Percentiles rank a stretch among this genome's conserved stretches.
Evolutionary conservation across 37 sponge, comb jelly and placozoan species (phyloP).

Genomic region (Halichondria panicea): DNA sequence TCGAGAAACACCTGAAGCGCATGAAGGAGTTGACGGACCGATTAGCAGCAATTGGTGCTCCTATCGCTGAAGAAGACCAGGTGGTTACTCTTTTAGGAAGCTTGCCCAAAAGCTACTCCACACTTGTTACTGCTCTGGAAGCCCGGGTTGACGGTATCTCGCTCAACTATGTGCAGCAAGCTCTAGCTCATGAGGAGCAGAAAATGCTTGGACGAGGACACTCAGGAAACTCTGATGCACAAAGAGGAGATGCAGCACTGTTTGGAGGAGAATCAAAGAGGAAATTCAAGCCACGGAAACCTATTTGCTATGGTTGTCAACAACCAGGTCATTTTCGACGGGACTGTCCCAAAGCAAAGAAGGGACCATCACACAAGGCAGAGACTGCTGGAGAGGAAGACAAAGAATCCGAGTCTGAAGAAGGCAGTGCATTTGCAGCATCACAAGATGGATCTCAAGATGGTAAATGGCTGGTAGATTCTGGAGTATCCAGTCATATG

Average conservation of each 20-base stretch:
- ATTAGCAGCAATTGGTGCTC: conserved; percentile 48
- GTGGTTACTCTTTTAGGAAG: conserved; percentile 43
- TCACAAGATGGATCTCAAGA: not conserved
- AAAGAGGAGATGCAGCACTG: conserved; percentile 25
- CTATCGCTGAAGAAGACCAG: conserved; percentile 38
- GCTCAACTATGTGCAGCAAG: conserved; percentile 35
- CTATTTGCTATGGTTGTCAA: conserved; percentile 16
- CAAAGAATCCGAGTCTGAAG: not conserved
- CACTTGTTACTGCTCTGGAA: conserved; percentile 52
- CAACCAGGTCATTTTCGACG: conserved; percentile 37
- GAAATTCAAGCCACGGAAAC: conserved; percentile 11
- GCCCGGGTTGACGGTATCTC: conserved; percentile 39
- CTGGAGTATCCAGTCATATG: conserved; percentile 53
- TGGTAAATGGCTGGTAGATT: conserved; percentile 45
- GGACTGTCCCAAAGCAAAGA: conserved; percentile 5
- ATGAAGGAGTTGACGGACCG: conserved; percentile 64
- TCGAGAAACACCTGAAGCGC: conserved; percentile 50
- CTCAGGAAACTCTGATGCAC: no score
- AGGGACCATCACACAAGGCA: conserved; percentile 17
- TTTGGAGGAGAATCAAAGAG: conserved; percentile 13
- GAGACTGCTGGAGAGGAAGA: conserved; percentile 35
- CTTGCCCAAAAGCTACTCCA: conserved; percentile 25
- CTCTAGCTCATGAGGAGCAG: conserved; percentile 47
- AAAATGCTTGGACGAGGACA: no score
- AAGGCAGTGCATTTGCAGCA: conserved; percentile 23